These are phyloP conservation scores for Megaceryle maxima DNA, from an alignment of 2,113 vertebrate genomes.

Conservation along the genomic window DNA sequence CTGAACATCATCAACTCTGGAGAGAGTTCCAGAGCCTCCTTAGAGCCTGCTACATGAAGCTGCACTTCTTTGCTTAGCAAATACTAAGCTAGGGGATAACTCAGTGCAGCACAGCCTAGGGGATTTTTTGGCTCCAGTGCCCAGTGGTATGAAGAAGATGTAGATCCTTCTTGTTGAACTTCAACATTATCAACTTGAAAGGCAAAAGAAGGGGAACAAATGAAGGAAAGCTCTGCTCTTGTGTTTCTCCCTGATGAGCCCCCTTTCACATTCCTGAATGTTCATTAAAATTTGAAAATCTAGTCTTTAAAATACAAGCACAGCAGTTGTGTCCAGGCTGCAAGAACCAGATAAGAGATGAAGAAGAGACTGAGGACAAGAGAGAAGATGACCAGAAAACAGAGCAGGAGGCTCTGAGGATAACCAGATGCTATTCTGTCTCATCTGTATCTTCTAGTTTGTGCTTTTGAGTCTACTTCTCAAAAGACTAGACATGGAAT, in stretches of 20 bases:
- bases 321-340: background rate
- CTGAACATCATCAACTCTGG: background rate
- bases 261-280: background rate
- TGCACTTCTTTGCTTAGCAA: background rate
- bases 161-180: background rate
- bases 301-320: background rate
- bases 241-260: background rate
- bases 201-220: background rate
- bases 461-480: background rate
- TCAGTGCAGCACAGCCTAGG: background rate
- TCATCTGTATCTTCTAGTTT: background rate
- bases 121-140: background rate
- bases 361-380: background rate
- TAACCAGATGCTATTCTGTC: background rate
- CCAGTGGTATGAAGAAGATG: background rate
- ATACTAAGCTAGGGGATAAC: slow-evolving; percentile 9
- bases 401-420: background rate
- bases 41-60: background rate
- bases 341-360: background rate
- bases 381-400: background rate
- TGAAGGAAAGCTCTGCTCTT: background rate
- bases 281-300: background rate
- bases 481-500: background rate
- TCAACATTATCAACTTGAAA: background rate
- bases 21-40: background rate